Evolutionary conservation across 2,888 invertebrate species (phyloP), one percentile per base, ranked within the genome.

Genomic region (Hipparchia semele): DNA sequence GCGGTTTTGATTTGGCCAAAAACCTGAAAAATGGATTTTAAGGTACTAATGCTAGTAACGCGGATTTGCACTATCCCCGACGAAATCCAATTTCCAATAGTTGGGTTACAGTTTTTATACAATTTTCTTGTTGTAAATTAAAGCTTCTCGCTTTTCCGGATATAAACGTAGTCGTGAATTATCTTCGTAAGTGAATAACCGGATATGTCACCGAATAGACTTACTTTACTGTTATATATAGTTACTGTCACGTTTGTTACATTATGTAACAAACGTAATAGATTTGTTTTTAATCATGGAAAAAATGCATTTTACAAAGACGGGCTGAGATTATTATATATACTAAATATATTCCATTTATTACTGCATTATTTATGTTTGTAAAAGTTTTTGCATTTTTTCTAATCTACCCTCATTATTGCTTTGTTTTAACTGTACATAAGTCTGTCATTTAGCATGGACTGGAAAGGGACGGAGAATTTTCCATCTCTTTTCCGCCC

Each of bases 291-390:
- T 13, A 33, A 51, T 12, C 53, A 53, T 60, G 9, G 12, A 10
- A 2, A 10, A 65, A 33, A 65, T 33, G 65, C 65, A 65, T 65
- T 65, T 64, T 53, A 3, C 51, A 53, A 53, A 10, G 2, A 53
- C 53, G 23, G 65, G 51, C 65, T 65, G 65, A 65, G 53, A 65
- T 65, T 46, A 65, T 33, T 53, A 65, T 65, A 65, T 65, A 23
- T 23, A 23, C 23, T 23, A 23, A 23, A 23, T 23, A 23, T 23
- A 23, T 23, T 65, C 65, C 65, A 65, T 65, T 65, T 64, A 10
- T 33, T 65, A 53, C 53, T 53, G 6, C 33, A 6, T 46, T 23
- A 23, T 23, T 51, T 23, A 23, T 10, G 5, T 51, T 33, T 6
- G 49, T 65, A 33, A 65, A 65, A 23, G 65, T 65, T 65, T 65